These are phyloP conservation scores for Belonocnema kinseyi DNA, from an alignment of 1,140 invertebrate species.

Conservation along the genomic window DNA sequence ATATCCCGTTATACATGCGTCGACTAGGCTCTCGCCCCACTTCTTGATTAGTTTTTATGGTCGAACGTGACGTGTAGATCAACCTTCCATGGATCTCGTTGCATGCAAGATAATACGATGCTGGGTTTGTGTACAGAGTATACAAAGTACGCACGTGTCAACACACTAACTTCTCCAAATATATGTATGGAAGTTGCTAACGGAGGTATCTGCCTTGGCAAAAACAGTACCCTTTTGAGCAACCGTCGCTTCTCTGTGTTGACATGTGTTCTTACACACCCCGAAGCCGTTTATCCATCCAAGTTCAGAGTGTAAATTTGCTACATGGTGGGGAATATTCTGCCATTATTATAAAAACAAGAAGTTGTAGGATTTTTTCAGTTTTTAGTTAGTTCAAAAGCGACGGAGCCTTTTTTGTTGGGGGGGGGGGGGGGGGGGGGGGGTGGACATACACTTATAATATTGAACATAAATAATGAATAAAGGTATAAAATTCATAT, in stretches of 20 bases:
- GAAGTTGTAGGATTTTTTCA: no score
- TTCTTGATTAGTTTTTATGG: constrained; percentile 28
- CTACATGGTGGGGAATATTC: not conserved
- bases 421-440: no score
- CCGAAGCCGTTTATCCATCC: not conserved
- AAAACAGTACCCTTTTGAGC: not conserved
- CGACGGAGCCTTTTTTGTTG: no score
- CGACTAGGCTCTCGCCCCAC: not conserved
- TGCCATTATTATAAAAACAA: not conserved
- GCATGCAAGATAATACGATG: constrained; percentile 4
- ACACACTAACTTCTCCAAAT: not conserved
- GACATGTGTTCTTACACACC: constrained; percentile 16
- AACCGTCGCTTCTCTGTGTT: not conserved
- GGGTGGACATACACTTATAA: no score
- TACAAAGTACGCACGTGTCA: not conserved
- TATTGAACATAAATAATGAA: no score
- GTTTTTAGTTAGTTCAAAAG: no score
- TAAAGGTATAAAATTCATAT: no score
- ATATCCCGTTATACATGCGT: constrained; percentile 8
- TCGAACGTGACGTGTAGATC: constrained; percentile 23
- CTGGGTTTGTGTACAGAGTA: not conserved
- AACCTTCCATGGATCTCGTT: not conserved
- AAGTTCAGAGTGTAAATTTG: constrained; percentile 1
- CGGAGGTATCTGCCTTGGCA: not conserved
- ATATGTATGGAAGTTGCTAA: not conserved